Conservation (phyloP, 2,113 vertebrate genomes). For the Aldabrachelys gigantea region DNA sequence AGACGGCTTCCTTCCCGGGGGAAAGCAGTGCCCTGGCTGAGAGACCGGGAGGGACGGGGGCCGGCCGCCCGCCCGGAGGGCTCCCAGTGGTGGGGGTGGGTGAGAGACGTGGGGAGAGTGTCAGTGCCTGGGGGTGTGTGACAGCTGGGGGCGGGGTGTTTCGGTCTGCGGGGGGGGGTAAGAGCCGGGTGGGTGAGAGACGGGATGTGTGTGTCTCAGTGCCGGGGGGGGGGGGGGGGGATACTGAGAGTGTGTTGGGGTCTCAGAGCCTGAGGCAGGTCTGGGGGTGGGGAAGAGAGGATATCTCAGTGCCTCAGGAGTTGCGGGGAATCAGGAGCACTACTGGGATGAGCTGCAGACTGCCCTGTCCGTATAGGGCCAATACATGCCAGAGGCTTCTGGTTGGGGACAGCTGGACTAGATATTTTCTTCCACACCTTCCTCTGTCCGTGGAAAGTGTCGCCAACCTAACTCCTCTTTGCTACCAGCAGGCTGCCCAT, state of each 20-base stretch:
- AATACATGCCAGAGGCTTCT: background rate
- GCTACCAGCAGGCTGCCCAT: background rate
- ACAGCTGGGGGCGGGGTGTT: background rate
- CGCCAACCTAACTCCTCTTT: background rate
- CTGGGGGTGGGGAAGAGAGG: too few relatives aligned
- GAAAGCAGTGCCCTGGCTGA: rapidly evolving
- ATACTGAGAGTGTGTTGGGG: too few relatives aligned
- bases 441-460: background rate
- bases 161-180: background rate
- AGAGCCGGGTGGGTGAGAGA: too few relatives aligned
- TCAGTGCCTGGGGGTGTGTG: background rate
- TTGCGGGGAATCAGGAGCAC: background rate
- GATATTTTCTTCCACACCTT: background rate
- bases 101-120: background rate
- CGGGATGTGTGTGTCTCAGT: too few relatives aligned
- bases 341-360: too few relatives aligned
- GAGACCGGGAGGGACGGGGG: background rate
- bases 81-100: background rate
- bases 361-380: background rate
- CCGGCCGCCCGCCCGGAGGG: rapidly evolving
- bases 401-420: background rate
- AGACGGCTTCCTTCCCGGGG: background rate
- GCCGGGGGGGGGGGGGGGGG: too few relatives aligned
- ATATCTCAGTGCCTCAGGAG: too few relatives aligned
- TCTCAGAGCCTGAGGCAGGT: background rate